Base-by-base conservation (phyloP, 2,113 vertebrate genomes). In the Leiothrix lutea region DNA sequence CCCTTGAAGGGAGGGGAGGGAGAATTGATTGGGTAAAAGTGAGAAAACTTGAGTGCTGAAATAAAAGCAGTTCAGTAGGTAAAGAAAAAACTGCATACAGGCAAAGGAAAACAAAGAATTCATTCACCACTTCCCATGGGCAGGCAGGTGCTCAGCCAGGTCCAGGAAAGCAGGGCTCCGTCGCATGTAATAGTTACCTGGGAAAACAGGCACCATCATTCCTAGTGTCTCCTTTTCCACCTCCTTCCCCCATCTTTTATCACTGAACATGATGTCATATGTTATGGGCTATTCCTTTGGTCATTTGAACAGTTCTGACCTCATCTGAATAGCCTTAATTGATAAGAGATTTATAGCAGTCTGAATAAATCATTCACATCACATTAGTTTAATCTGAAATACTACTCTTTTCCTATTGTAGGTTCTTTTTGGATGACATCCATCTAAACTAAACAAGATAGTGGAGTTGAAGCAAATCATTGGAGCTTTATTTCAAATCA, bases 1-100 rank as follows among this genome's bases (percentile, higher is more conserved):
- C 3, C 8, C 1, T 4, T 1, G 1, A 9, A 33, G 16, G 8
- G 5, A 42, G 51, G 21, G 8, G 17, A 21, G 15, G 73, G 18
- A 79, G 4, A 51, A 53, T 8, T 4, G 1, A 21, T 61, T 62
- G 5, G 6, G 8, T 28, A 40, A 80, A 71, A 62, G 7, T 22
- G 25, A 78, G 17, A 80, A 64, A 84, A 90, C 3, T 18, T 6
- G 0, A 48, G 21, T 6, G 5, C 13, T 82, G 51, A 53, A 31
- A 44, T 69, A 38, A 81, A 90, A 14, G 5, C 13, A 45, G 10
- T 35, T 72, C 12, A 67, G 11, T 31, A 40, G 11, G 6, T 44
- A 74, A 58, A 25, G 57, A 6, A 71, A 88, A 38, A 24, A 13
- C 6, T 40, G 6, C 14, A 62, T 6, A 29, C 1, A 58, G 26